These are phyloP conservation scores for Neomorphus geoffroyi DNA, from an alignment of 2,797 vertebrate species.

Conservation along the genomic window DNA sequence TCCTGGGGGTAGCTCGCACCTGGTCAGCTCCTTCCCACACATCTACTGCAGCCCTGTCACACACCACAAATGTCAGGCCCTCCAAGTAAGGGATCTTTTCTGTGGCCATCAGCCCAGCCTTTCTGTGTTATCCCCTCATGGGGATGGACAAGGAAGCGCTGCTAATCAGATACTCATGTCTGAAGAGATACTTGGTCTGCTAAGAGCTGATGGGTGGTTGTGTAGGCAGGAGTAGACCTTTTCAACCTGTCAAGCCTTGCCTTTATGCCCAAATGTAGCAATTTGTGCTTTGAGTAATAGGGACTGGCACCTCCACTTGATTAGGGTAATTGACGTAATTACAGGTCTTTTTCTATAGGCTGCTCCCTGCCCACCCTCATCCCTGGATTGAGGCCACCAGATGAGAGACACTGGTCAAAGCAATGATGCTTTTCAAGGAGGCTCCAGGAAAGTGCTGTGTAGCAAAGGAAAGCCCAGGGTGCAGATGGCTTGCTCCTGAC, in stretches of 20 bases:
- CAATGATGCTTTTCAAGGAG: neutral
- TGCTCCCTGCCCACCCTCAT: neutral
- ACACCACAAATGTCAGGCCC: fast-evolving
- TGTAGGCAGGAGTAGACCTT: neutral
- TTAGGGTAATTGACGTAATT: slow-evolving; percentile 32
- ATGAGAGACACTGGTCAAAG: neutral
- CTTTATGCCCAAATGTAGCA: slow-evolving; percentile 1
- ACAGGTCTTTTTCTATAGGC: neutral
- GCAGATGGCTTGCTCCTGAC: neutral
- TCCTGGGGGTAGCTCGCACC: neutral
- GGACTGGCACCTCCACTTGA: neutral
- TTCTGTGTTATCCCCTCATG: neutral
- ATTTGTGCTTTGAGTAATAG: neutral
- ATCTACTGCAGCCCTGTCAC: neutral
- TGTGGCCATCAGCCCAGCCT: neutral
- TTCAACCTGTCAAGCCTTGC: neutral
- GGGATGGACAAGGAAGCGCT: neutral
- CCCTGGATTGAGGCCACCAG: neutral
- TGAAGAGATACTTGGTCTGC: neutral
- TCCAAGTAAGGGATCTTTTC: neutral
- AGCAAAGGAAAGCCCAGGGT: neutral
- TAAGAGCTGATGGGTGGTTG: neutral
- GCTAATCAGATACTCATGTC: neutral
- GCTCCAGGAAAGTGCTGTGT: neutral
- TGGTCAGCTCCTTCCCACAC: fast-evolving